Percentiles rank a stretch among this genome's conserved stretches.
Evolutionary conservation across 37 sponge, comb jelly and placozoan genomes (phyloP).

Genomic region (Mnemiopsis leidyi): DNA sequence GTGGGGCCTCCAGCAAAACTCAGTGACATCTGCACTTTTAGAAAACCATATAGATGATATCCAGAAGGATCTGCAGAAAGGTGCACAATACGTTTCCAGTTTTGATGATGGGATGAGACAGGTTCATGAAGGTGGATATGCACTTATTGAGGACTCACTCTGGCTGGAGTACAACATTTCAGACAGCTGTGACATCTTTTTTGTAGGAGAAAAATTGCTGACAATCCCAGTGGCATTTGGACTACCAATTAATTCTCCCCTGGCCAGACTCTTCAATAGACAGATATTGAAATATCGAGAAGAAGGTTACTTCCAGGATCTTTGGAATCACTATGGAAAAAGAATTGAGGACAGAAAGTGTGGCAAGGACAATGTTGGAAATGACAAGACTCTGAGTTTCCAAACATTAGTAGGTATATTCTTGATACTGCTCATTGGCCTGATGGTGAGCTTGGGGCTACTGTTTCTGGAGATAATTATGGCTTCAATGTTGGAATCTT

Average conservation of each 20-base stretch:
- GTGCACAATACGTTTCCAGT: background rate
- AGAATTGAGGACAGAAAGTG: background rate
- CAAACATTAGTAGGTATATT: constrained; percentile 24
- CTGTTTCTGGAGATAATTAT: background rate
- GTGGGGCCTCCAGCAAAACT: background rate
- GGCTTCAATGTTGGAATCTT: background rate
- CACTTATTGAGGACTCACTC: background rate
- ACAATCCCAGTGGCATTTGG: constrained; percentile 50
- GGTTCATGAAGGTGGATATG: constrained; percentile 36
- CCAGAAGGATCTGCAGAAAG: background rate
- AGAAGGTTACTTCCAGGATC: background rate
- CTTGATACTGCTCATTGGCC: background rate
- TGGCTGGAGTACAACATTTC: constrained; percentile 49
- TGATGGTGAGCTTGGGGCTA: background rate
- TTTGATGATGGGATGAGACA: background rate
- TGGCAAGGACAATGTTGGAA: constrained; percentile 27
- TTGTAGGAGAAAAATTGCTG: constrained; percentile 45
- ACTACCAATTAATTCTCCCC: constrained; percentile 35
- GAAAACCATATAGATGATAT: background rate
- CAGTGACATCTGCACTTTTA: background rate
- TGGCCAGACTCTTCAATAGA: constrained; percentile 27
- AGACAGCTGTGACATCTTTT: constrained; percentile 39
- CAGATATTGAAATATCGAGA: constrained; percentile 26
- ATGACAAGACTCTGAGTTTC: background rate
- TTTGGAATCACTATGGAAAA: constrained; percentile 1